Evolutionary conservation across 2,888 invertebrate species (phyloP).

Genomic region (Diaperis boleti): DNA sequence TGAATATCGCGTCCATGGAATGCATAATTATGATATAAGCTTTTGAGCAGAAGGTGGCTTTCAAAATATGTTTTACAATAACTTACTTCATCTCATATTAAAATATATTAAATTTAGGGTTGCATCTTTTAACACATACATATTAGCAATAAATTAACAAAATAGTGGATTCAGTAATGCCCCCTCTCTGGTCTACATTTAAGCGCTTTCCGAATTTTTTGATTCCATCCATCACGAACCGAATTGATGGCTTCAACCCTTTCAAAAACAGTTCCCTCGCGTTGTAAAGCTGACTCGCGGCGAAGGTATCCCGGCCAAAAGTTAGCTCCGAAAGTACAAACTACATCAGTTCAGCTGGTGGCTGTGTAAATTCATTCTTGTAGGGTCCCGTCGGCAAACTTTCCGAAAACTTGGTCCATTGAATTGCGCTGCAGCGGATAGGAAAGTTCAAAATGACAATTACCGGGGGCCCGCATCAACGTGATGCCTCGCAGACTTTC

Average conservation of each 20-base stretch:
- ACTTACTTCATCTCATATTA: no score
- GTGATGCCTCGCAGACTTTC: conserved; percentile 33
- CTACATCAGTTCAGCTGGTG: conserved; percentile 50
- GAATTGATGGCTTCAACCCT: conserved; percentile 14
- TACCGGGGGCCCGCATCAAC: conserved; percentile 46
- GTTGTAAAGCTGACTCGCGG: conserved; percentile 25
- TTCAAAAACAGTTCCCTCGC: conserved; percentile 22
- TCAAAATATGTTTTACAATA: no score
- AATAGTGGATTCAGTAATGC: no score
- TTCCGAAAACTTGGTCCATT: conserved; percentile 56
- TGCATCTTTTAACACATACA: no score
- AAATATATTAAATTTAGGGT: no score
- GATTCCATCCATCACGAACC: no score
- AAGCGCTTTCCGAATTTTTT: no score
- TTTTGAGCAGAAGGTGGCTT: no score
- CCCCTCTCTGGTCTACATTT: no score
- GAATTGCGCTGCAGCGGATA: conserved; percentile 54
- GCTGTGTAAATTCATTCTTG: conserved; percentile 53
- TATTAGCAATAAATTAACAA: no score
- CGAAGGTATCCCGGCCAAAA: conserved; percentile 33
- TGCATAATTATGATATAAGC: no score
- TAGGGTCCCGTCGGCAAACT: conserved; percentile 49
- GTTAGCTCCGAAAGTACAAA: conserved; percentile 45
- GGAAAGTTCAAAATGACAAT: conserved; percentile 55
- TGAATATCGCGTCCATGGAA: no score